Conservation (phyloP, 1,140 invertebrate species). For the Drosophila arizonae region DNA sequence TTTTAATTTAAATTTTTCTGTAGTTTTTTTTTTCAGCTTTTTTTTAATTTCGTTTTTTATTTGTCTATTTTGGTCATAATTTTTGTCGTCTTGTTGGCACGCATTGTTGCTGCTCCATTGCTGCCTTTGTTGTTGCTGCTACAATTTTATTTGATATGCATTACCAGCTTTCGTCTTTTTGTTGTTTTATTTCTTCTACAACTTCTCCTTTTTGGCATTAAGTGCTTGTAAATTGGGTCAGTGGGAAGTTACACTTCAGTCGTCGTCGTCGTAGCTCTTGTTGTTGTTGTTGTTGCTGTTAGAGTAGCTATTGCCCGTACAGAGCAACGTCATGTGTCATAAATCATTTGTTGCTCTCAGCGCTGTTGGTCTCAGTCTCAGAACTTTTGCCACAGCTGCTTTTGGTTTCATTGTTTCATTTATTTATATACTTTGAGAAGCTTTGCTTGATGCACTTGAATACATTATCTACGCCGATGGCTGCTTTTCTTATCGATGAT, state of each 20-base stretch:
- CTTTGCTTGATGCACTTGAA: constrained; percentile 16
- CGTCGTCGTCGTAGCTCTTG: constrained; percentile 22
- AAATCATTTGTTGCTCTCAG: constrained; percentile 65
- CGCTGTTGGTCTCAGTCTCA: constrained; percentile 42
- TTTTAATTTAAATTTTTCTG: constrained; percentile 75
- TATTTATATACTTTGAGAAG: constrained; percentile 61
- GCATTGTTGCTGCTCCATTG: constrained; percentile 58
- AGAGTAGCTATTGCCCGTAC: constrained; percentile 29
- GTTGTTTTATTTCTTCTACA: constrained; percentile 81
- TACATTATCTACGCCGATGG: constrained; percentile 14
- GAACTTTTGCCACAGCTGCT: constrained; percentile 56
- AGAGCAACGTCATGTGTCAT: constrained; percentile 72
- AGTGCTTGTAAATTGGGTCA: constrained; percentile 82
- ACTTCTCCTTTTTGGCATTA: constrained; percentile 80
- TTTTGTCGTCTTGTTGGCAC: constrained; percentile 52
- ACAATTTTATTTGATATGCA: constrained; percentile 80
- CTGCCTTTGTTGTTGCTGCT: constrained; percentile 47
- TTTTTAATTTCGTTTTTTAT: constrained; percentile 32
- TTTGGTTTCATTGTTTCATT: constrained; percentile 55
- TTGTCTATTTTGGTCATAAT: constrained; percentile 56
- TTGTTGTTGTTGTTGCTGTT: constrained; percentile 28
- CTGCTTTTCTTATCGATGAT: too few relatives aligned
- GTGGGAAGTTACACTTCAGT: constrained; percentile 81
- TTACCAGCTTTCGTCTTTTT: constrained; percentile 80
- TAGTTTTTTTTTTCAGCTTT: constrained; percentile 23